Percentiles rank a stretch among this genome's conserved stretches.
These are phyloP conservation scores for Hirtodrosophila alboralis DNA, from an alignment of 2,888 invertebrate species.

Conservation along the genomic window DNA sequence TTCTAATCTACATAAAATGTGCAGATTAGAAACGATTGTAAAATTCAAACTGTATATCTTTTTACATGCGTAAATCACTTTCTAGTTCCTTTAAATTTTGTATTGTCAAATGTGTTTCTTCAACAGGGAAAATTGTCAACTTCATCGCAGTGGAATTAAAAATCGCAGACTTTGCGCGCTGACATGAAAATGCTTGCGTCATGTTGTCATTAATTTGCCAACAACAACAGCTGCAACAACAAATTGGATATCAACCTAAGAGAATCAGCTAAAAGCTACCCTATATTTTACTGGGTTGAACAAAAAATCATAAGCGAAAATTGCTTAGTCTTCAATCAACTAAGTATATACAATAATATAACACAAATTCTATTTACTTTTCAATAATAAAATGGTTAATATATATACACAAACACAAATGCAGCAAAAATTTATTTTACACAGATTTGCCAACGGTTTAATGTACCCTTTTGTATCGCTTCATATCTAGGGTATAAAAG, in stretches of 20 bases:
- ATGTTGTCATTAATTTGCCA: constrained; percentile 69
- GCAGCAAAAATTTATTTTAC: too few species aligned
- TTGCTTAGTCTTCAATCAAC: too few species aligned
- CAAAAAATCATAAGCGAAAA: too few species aligned
- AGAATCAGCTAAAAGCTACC: background rate
- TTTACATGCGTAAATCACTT: background rate
- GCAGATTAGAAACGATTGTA: too few species aligned
- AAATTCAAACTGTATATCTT: too few species aligned
- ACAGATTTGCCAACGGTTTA: too few species aligned
- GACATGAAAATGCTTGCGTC: constrained; percentile 54
- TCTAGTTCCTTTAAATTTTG: background rate
- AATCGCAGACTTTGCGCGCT: constrained; percentile 39
- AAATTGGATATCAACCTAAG: constrained; percentile 1
- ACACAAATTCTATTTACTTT: too few species aligned
- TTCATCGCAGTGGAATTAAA: constrained; percentile 20
- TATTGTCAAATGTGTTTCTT: background rate
- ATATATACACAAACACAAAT: too few species aligned
- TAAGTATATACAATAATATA: too few species aligned
- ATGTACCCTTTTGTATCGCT: background rate
- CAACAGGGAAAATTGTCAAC: constrained; percentile 38
- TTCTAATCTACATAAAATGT: too few species aligned
- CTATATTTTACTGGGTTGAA: background rate
- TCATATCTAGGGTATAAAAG: constrained; percentile 1
- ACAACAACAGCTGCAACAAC: constrained; percentile 27
- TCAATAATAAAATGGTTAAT: too few species aligned